Evolutionary conservation across 2,888 invertebrate genomes (phyloP).

Genomic region (Mimumesa dahlbomi): DNA sequence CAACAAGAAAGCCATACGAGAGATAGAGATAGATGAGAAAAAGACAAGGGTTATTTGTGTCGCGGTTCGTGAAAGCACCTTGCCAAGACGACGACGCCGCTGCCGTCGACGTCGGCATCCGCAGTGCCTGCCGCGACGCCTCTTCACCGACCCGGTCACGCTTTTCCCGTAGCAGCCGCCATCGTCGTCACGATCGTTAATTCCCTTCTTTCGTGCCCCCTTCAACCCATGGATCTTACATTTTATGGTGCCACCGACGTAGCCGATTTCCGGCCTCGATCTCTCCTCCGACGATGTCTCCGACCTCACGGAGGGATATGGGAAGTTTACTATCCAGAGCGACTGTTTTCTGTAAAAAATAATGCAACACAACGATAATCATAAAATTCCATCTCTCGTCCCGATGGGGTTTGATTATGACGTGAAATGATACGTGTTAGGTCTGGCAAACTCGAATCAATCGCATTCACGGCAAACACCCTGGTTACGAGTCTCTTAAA

Average conservation of each 20-base stretch:
- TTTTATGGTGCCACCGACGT: constrained; percentile 47
- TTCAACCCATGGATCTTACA: constrained; percentile 58
- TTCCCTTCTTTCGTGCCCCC: constrained; percentile 44
- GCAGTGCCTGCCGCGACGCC: constrained; percentile 44
- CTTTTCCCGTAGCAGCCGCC: constrained; percentile 45
- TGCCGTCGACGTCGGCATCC: constrained; percentile 58
- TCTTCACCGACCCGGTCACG: constrained; percentile 21
- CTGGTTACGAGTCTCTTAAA: too few species aligned
- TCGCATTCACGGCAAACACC: too few species aligned
- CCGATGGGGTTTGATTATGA: too few species aligned
- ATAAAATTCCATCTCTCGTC: too few species aligned
- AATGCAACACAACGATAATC: too few species aligned
- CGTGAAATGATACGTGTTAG: too few species aligned
- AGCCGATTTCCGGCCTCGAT: constrained; percentile 33
- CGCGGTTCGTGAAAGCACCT: constrained; percentile 57
- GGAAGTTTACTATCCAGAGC: constrained; percentile 60
- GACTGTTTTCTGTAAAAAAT: constrained; percentile 60
- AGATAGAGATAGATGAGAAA: background rate
- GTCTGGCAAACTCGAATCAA: too few species aligned
- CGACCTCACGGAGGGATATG: constrained; percentile 40
- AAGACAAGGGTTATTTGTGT: constrained; percentile 6
- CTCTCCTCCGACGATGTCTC: constrained; percentile 47
- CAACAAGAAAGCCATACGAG: background rate
- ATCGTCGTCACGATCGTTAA: constrained; percentile 30
- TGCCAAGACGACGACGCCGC: constrained; percentile 60